These are phyloP conservation scores for Cyclophora punctaria DNA, from an alignment of 2,888 invertebrate genomes.

Conservation along the genomic window DNA sequence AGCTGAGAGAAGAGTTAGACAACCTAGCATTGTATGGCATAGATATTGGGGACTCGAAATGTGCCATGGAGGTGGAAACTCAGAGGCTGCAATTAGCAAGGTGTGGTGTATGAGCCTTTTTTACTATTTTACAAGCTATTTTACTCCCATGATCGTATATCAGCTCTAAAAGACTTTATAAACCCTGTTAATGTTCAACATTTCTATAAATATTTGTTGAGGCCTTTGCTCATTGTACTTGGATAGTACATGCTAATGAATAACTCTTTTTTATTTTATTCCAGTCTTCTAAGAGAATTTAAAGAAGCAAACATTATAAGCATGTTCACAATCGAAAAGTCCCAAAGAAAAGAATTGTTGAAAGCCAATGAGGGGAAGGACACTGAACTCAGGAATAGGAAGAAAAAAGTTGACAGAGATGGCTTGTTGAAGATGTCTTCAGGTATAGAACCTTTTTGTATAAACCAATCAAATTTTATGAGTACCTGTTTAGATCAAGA, in stretches of 20 bases:
- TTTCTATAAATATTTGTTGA: too few species aligned
- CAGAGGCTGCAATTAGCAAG: constrained; percentile 82
- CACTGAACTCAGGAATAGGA: constrained; percentile 72
- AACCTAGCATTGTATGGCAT: constrained; percentile 79
- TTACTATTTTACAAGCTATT: not conserved
- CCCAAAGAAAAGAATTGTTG: constrained; percentile 82
- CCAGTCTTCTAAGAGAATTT: constrained; percentile 81
- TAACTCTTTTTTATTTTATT: constrained; percentile 7
- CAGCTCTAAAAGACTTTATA: too few species aligned
- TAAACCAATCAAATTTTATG: not conserved
- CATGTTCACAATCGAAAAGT: constrained; percentile 85
- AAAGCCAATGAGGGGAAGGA: constrained; percentile 68
- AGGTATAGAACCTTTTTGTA: constrained; percentile 34
- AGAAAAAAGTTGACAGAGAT: constrained; percentile 79
- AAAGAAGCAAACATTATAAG: constrained; percentile 87
- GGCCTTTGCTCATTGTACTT: too few species aligned
- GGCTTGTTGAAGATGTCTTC: constrained; percentile 80
- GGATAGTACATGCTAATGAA: too few species aligned
- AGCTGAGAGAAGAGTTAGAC: constrained; percentile 81
- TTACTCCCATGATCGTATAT: too few species aligned
- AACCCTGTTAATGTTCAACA: too few species aligned
- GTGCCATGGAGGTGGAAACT: constrained; percentile 79
- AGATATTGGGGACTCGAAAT: constrained; percentile 77
- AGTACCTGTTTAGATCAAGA: not conserved
- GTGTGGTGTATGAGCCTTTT: constrained; percentile 35